A percentile compares a stretch with the other conserved stretches of the same genome.
These are phyloP conservation scores for Drosophila melanica DNA, from an alignment of 1,140 invertebrate species.

Conservation along the genomic window DNA sequence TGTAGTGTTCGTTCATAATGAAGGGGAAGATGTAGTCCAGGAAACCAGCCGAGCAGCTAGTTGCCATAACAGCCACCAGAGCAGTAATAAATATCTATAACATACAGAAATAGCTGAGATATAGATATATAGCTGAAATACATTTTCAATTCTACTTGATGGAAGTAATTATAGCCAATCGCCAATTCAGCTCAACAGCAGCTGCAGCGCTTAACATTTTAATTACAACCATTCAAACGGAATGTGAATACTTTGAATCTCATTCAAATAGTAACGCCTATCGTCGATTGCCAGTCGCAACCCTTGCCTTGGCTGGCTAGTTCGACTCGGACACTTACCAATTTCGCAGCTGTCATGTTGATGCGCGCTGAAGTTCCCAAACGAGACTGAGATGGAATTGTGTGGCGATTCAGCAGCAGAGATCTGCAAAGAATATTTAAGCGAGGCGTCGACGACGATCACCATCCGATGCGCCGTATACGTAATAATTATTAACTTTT, in stretches of 20 bases:
- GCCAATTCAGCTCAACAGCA: slow-evolving; percentile 11
- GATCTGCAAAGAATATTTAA: slow-evolving; percentile 65
- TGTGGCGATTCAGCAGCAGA: slow-evolving; percentile 51
- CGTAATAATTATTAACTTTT: slow-evolving; percentile 41
- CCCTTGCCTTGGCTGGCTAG: slow-evolving; percentile 6
- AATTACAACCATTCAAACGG: slow-evolving; percentile 34
- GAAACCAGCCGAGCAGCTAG: slow-evolving; percentile 59
- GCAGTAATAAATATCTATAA: slow-evolving; percentile 61
- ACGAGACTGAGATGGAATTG: slow-evolving; percentile 65
- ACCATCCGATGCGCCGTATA: slow-evolving; percentile 34
- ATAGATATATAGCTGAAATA: neutral
- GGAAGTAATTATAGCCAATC: slow-evolving; percentile 25
- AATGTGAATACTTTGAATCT: slow-evolving; percentile 44
- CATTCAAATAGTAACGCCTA: slow-evolving; percentile 40
- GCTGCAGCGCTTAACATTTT: slow-evolving; percentile 44
- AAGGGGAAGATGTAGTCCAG: slow-evolving; percentile 60
- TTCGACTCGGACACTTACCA: slow-evolving; percentile 62
- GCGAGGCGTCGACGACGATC: slow-evolving; percentile 26
- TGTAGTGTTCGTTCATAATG: slow-evolving; percentile 51
- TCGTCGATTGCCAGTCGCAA: slow-evolving; percentile 2
- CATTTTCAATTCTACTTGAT: slow-evolving; percentile 2
- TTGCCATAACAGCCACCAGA: slow-evolving; percentile 60
- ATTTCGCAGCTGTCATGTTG: slow-evolving; percentile 77
- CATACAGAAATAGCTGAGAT: neutral
- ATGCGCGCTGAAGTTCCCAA: slow-evolving; percentile 71